Evolutionary conservation across 2,113 vertebrate genomes (phyloP), one percentile per base, ranked within the genome.

Genomic region (Vireo altiloquus): DNA sequence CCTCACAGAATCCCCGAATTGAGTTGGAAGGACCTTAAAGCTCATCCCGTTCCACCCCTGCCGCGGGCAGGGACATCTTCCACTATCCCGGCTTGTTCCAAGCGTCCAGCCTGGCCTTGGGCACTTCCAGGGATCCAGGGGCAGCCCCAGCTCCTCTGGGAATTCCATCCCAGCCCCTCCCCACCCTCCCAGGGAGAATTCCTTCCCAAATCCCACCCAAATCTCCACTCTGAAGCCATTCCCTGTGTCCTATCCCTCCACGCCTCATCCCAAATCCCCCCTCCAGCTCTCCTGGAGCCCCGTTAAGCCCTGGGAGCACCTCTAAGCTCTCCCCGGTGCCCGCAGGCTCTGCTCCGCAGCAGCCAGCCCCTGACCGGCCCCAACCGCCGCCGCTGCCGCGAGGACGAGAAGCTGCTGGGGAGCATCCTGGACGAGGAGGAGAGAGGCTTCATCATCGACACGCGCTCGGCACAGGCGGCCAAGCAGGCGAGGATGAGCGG

Each of bases 381-480:
- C 96, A 98, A 99, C 80, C 98, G 97, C 60, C 98, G 97, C 81
- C 98, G 98, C 33, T 98, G 98, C 89, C 93, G 15, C 0, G 98
- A 99, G 66, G 98, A 99, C 2, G 98, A 99, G 95, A 28, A 78
- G 28, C 97, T 99, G 68, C 93, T 99, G 74, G 94, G 96, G 50
- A 89, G 95, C 0, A 22, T 69, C 22, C 71, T 97, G 65, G 97
- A 89, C 0, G 77, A 94, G 24, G 98, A 96, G 5, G 95, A 97
- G 9, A 91, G 75, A 12, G 98, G 98, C 54, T 99, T 98, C 75
- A 93, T 99, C 61, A 89, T 99, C 11, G 99, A 99, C 95, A 98
- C 97, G 0, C 97, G 98, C 42, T 99, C 98, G 0, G 94, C 96
- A 15, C 99, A 98, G 96, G 98, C 98, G 8, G 98, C 98, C 4